Conservation (phyloP, 2,113 vertebrate genomes). For the Leptobrachium leishanense region DNA sequence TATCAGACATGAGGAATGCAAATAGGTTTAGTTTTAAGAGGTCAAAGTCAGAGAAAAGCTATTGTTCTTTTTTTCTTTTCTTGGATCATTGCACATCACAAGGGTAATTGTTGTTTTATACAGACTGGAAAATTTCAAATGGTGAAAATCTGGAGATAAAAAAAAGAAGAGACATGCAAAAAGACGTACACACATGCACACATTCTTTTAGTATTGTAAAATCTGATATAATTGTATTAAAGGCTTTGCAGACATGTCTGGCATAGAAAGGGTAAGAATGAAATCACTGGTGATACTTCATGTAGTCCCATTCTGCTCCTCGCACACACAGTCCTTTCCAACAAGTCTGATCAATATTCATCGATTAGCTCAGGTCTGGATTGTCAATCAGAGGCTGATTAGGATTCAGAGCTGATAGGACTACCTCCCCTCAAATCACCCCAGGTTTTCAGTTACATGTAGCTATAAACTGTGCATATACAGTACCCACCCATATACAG, state of each 20-base stretch:
- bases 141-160: too few relatives aligned
- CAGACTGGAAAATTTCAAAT: too few relatives aligned
- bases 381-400: slow-evolving; percentile 37
- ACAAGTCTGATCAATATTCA: not conserved
- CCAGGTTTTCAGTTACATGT: not conserved
- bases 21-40: too few relatives aligned
- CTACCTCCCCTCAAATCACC: slow-evolving; percentile 26
- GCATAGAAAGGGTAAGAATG: not conserved
- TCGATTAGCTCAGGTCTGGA: slow-evolving; percentile 36
- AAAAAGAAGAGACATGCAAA: too few relatives aligned
- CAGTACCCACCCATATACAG: not conserved
- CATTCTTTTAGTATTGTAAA: not conserved
- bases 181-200: not conserved
- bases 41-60: too few relatives aligned
- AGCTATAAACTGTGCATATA: not conserved
- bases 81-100: too few relatives aligned
- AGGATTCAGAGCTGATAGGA: slow-evolving; percentile 29
- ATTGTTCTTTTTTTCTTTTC: too few relatives aligned
- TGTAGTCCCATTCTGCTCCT: not conserved
- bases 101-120: too few relatives aligned
- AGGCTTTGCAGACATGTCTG: not conserved
- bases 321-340: not conserved
- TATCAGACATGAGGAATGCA: too few relatives aligned
- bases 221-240: not conserved
- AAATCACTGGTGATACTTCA: not conserved